phyloP scores from a whole-genome alignment of 2,797 vertebrate genomes.

The Sebastes miniatus region DNA sequence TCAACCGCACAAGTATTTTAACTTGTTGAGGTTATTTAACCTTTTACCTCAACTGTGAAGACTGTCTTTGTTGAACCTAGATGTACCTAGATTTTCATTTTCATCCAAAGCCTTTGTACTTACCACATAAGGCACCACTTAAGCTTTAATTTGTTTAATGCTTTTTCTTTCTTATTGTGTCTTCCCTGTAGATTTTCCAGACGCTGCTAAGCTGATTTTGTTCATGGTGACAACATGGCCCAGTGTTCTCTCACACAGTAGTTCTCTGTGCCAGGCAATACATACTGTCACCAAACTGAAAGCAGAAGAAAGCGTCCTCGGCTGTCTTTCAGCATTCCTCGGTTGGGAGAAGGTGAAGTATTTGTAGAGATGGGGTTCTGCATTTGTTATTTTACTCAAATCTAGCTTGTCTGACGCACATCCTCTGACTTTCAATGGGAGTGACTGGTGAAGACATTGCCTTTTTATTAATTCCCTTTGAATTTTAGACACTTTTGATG shows the following conservation, averaged over 20 bases:
- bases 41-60: background rate
- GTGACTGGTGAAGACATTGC: background rate
- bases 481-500: background rate
- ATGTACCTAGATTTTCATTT: background rate
- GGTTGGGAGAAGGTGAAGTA: constrained; percentile 91
- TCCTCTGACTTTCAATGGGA: background rate
- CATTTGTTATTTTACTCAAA: background rate
- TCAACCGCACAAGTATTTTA: no score
- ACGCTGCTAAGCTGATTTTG: constrained; percentile 88
- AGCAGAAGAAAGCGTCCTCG: constrained; percentile 78
- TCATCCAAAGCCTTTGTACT: background rate
- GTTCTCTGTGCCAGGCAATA: constrained; percentile 88
- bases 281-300: constrained; percentile 85
- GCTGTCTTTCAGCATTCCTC: constrained; percentile 85
- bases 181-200: constrained; percentile 85
- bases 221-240: constrained; percentile 92
- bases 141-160: background rate
- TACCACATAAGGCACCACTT: background rate
- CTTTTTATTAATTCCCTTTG: background rate
- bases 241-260: constrained; percentile 82
- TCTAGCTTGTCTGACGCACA: background rate
- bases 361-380: background rate
- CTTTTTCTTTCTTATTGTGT: background rate
- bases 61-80: background rate
- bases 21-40: background rate